Evolutionary conservation across 2,888 invertebrate genomes (phyloP).

Genomic region (Diogma glabrata): DNA sequence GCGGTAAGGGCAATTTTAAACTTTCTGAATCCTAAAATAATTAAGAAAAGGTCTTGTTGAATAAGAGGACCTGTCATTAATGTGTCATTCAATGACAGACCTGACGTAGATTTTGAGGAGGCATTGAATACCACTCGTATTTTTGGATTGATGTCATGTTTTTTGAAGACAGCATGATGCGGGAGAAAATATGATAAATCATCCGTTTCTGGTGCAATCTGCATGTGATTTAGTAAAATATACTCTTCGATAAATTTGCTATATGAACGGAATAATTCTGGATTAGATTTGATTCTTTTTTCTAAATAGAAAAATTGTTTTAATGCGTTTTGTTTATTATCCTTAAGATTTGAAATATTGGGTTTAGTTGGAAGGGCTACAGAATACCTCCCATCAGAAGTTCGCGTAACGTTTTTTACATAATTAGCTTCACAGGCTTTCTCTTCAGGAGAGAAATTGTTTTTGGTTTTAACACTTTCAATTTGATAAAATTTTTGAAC

Average conservation of each 20-base stretch:
- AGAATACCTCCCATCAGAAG: background rate
- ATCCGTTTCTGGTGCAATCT: background rate
- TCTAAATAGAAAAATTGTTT: background rate
- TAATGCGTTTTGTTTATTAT: background rate
- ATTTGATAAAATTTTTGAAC: background rate
- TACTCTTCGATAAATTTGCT: background rate
- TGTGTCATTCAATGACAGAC: background rate
- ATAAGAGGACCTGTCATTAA: background rate
- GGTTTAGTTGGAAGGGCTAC: background rate
- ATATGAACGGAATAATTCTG: background rate
- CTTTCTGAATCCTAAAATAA: background rate
- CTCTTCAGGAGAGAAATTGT: background rate
- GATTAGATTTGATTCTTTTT: background rate
- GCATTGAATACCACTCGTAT: background rate
- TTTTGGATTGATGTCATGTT: too few species aligned
- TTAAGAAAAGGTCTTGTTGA: background rate
- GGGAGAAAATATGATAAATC: constrained; percentile 26
- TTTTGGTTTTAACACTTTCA: background rate
- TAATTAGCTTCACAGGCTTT: background rate
- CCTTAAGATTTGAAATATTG: background rate
- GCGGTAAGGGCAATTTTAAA: too few species aligned
- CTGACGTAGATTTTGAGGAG: background rate
- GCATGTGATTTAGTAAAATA: background rate
- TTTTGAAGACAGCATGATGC: background rate
- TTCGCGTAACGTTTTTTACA: background rate